phyloP scores from a whole-genome alignment of 2,797 vertebrate species.

The Phrynocephalus vlangalii region DNA sequence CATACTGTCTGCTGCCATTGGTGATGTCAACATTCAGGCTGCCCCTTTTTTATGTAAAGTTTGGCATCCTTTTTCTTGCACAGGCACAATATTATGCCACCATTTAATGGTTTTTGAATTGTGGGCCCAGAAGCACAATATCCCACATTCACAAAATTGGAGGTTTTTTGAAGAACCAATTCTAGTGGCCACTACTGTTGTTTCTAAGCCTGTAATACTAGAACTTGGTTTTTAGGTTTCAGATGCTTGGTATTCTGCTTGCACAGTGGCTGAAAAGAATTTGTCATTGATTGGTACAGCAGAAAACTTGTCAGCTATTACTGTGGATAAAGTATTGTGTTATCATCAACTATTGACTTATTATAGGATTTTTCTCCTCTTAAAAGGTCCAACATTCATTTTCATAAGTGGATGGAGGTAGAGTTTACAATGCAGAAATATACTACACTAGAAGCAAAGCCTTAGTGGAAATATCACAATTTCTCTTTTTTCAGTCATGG shows the following conservation, averaged over 20 bases:
- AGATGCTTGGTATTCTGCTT: neutral
- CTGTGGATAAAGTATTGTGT: neutral
- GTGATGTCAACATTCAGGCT: too few relatives aligned
- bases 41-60: too few relatives aligned
- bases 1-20: too few relatives aligned
- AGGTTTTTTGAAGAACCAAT: too few relatives aligned
- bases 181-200: neutral
- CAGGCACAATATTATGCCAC: too few relatives aligned
- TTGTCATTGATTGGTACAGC: neutral
- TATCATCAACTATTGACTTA: neutral
- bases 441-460: neutral
- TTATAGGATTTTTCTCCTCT: neutral
- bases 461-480: neutral
- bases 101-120: too few relatives aligned
- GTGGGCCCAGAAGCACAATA: too few relatives aligned
- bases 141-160: too few relatives aligned
- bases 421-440: neutral
- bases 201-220: neutral
- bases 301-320: neutral
- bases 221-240: neutral
- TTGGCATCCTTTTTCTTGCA: too few relatives aligned
- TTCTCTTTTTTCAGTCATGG: constrained; percentile 15
- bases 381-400: neutral
- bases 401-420: neutral
- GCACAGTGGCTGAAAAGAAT: neutral